These are phyloP conservation scores for Morpho helenor DNA, from an alignment of 2,888 invertebrate genomes.

Conservation along the genomic window DNA sequence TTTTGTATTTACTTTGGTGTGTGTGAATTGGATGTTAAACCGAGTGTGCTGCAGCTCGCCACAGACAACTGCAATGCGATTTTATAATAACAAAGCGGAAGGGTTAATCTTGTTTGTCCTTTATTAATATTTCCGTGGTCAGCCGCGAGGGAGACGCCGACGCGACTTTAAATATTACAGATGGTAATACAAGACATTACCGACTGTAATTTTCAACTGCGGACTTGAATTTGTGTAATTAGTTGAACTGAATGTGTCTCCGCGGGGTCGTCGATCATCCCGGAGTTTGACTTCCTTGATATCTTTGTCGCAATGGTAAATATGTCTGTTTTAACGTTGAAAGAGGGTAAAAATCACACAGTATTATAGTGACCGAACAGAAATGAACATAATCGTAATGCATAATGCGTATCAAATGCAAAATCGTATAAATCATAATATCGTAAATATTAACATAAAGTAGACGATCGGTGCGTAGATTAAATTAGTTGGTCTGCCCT, in stretches of 20 bases:
- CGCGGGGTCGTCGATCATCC: slow-evolving; percentile 25
- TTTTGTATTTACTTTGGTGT: too few relatives aligned
- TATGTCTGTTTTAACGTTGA: too few relatives aligned
- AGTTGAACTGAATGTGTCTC: slow-evolving; percentile 25
- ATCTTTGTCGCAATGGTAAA: too few relatives aligned
- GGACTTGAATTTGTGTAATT: slow-evolving; percentile 26
- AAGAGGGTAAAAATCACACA: too few relatives aligned
- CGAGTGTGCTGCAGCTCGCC: not conserved
- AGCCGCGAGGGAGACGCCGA: slow-evolving; percentile 27
- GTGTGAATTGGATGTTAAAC: too few relatives aligned
- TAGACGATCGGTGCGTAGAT: too few relatives aligned
- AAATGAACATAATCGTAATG: too few relatives aligned
- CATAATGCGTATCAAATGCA: too few relatives aligned
- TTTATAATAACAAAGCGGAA: slow-evolving; percentile 29
- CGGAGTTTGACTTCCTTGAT: slow-evolving; percentile 2
- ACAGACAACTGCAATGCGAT: slow-evolving; percentile 33
- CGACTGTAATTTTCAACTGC: slow-evolving; percentile 24
- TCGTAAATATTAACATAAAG: too few relatives aligned
- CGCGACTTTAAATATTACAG: slow-evolving; percentile 19
- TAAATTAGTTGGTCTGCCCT: not conserved
- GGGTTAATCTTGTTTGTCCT: slow-evolving; percentile 28
- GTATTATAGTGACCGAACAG: too few relatives aligned
- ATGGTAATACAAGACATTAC: slow-evolving; percentile 5
- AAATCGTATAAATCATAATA: too few relatives aligned
- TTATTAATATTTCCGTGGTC: slow-evolving; percentile 33